Base-by-base conservation (phyloP, 2,888 invertebrate genomes). In the Caenorhabditis panamensis region DNA sequence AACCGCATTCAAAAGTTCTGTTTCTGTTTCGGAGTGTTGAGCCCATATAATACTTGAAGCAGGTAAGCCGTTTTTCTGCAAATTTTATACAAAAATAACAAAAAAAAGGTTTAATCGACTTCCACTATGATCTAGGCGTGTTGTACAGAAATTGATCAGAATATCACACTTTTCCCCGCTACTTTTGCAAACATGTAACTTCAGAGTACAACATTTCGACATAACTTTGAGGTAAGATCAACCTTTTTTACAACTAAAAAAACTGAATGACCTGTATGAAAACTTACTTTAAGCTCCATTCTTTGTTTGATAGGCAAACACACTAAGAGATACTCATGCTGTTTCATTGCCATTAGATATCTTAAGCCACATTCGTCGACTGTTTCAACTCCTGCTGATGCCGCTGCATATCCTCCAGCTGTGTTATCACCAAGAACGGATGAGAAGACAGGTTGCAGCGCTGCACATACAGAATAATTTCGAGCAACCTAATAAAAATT, bases 11-110 rank as follows among this genome's bases (percentile, higher is more conserved):
- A 99, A 92, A 69, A 99, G 93, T 91, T 99, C 98, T 88, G 97
- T 97, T 91, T 97, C 96, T 22, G 96, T 95, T 92, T 99, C 98
- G 0, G 98, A 98, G 92, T 99, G 99, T 92, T 96, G 98, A 0
- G 98, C 99, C 99, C 99, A 99, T 2, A 97, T 97, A 22, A 98
- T 93, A 92, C 97, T 96, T 87, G 96, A 91, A 6, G 92, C 91
- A n/a, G 87, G 88, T 69, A 87, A 75, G 2, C 87, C 87, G 31
- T 51, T 61, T 41, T 82, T 78, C 82, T 82, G 59, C 24, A 63
- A 47, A 59, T n/a, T n/a, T n/a, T n/a, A n/a, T n/a, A n/a, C n/a
- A n/a, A n/a, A n/a, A n/a, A n/a, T n/a, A n/a, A n/a, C n/a, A n/a
- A n/a, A n/a, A n/a, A n/a, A n/a, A n/a, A n/a, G n/a, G n/a, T n/a